A percentile compares a stretch with the other conserved stretches of the same genome.
Evolutionary conservation across 2,888 invertebrate genomes (phyloP).

Genomic region (Ectemnius cavifrons): DNA sequence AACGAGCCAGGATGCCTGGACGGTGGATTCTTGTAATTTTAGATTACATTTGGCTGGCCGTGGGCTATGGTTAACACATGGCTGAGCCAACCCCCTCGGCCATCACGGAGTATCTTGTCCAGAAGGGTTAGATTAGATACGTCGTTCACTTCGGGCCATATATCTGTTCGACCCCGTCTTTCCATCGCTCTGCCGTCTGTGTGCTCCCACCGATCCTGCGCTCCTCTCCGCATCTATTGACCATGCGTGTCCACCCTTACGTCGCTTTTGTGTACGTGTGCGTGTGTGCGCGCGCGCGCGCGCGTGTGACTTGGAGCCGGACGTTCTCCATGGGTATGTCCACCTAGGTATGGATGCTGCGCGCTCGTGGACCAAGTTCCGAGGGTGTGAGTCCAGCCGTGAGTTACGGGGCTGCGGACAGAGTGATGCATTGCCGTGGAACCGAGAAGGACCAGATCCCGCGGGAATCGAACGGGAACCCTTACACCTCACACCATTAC

Average conservation of each 20-base stretch:
- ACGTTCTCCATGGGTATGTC: background rate
- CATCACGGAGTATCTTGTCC: constrained; percentile 74
- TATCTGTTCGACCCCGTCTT: constrained; percentile 72
- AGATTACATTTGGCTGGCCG: constrained; percentile 61
- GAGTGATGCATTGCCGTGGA: constrained; percentile 77
- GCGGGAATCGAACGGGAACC: constrained; percentile 73
- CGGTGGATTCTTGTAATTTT: constrained; percentile 65
- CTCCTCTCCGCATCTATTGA: constrained; percentile 54
- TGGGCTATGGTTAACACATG: constrained; percentile 62
- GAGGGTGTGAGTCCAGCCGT: constrained; percentile 58
- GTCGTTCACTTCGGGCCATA: constrained; percentile 73
- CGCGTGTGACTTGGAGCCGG: background rate
- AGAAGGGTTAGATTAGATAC: constrained; percentile 77
- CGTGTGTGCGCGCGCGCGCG: constrained; percentile 18
- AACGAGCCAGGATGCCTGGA: constrained; percentile 41
- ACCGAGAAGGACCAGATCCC: constrained; percentile 74
- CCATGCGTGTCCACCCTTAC: constrained; percentile 52
- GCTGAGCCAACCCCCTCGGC: constrained; percentile 54
- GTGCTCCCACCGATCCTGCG: constrained; percentile 28
- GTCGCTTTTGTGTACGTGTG: background rate
- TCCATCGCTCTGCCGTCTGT: constrained; percentile 63
- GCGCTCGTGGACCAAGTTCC: constrained; percentile 15
- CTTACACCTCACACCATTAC: constrained; percentile 73
- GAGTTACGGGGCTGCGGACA: constrained; percentile 78
- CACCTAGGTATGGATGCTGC: background rate